Conservation (phyloP, 35 echinoderm and acorn worm species). For the Holothuria glaberrima region DNA sequence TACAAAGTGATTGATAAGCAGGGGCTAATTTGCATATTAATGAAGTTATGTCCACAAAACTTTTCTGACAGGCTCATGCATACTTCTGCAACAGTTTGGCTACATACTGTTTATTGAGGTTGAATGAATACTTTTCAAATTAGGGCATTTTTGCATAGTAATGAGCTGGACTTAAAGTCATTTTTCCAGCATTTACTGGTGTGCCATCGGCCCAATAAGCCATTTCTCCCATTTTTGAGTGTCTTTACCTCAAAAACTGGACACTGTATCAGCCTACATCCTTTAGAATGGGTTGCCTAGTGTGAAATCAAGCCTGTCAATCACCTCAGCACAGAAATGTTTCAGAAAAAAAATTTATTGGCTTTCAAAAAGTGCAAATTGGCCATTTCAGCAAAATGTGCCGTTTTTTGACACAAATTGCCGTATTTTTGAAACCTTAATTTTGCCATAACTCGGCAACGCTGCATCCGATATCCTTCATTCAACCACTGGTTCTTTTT, state of each 20-base stretch:
- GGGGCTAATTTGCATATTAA: background rate
- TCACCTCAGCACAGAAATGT: too few relatives aligned
- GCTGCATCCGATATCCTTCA: too few relatives aligned
- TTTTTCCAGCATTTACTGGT: background rate
- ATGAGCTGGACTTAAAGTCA: conserved; percentile 29
- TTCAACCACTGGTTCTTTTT: too few relatives aligned
- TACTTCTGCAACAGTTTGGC: background rate
- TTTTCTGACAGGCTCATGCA: background rate
- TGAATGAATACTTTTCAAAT: background rate
- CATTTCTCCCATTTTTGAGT: background rate
- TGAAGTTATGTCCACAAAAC: background rate
- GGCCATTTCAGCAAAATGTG: too few relatives aligned
- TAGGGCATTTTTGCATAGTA: background rate
- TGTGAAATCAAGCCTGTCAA: too few relatives aligned
- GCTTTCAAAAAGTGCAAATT: too few relatives aligned
- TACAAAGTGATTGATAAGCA: background rate
- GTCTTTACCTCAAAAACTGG: background rate
- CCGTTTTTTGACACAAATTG: too few relatives aligned
- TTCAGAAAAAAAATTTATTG: too few relatives aligned
- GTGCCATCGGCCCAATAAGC: background rate
- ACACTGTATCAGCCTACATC: too few relatives aligned
- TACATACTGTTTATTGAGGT: background rate
- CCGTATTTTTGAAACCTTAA: too few relatives aligned
- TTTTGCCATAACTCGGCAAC: too few relatives aligned
- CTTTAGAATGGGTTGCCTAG: too few relatives aligned